Conservation (phyloP, 37 sponge, comb jelly and placozoan species). For the Beroe ovata region DNA sequence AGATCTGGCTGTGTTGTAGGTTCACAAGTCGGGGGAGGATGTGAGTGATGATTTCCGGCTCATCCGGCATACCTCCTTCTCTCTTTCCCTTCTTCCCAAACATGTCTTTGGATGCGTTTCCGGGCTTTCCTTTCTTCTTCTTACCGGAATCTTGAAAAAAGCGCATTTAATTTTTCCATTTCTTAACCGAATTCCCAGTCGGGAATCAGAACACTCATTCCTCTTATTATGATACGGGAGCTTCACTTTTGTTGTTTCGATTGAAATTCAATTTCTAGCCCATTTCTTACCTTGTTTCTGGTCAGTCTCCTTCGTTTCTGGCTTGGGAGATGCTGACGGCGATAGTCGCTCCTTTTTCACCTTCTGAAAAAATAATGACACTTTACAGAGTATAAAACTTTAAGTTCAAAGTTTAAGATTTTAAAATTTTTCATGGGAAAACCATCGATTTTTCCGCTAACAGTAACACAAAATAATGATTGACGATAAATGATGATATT, state of each 20-base stretch:
- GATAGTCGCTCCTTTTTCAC: constrained; percentile 35
- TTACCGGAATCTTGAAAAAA: neutral
- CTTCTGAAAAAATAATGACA: constrained; percentile 4
- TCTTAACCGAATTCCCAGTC: too few species aligned
- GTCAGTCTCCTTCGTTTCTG: constrained; percentile 4
- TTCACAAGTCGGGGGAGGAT: constrained; percentile 21
- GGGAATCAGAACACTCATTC: too few species aligned
- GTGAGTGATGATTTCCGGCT: constrained; percentile 46
- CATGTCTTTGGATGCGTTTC: constrained; percentile 5
- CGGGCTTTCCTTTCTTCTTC: neutral
- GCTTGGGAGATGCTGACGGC: neutral
- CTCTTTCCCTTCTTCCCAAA: neutral
- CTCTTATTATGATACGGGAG: too few species aligned
- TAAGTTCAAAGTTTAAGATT: too few species aligned
- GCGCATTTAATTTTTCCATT: too few species aligned
- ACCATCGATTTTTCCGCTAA: too few species aligned
- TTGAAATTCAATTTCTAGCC: too few species aligned
- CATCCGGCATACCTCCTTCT: neutral
- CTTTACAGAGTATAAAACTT: too few species aligned
- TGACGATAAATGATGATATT: too few species aligned
- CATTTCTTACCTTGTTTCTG: constrained; percentile 3
- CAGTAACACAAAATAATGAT: too few species aligned
- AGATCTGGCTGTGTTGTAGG: constrained; percentile 64
- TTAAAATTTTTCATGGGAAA: too few species aligned
- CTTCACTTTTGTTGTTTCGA: too few species aligned